Evolutionary conservation across 2,797 vertebrate genomes (phyloP).

Genomic region (Enteromius unitaeniatus): DNA sequence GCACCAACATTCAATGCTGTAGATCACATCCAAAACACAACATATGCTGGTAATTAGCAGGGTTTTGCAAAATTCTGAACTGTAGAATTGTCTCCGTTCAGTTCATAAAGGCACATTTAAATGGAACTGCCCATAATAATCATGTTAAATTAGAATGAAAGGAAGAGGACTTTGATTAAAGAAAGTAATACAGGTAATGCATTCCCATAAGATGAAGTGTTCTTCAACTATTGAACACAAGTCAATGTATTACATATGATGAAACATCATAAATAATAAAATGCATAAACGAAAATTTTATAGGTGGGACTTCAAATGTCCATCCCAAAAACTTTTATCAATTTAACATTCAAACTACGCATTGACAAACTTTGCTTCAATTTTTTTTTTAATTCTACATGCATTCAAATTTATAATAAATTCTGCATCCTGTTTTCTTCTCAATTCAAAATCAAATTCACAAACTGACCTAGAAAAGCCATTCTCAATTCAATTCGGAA

Average conservation of each 20-base stretch:
- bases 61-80: background rate
- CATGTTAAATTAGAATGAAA: background rate
- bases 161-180: background rate
- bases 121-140: background rate
- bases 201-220: background rate
- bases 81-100: background rate
- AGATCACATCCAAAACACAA: background rate
- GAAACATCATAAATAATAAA: background rate
- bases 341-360: background rate
- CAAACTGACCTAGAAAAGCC: background rate
- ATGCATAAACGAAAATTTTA: background rate
- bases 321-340: background rate
- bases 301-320: background rate
- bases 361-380: background rate
- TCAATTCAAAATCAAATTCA: background rate
- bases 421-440: background rate
- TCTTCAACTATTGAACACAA: background rate
- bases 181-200: background rate
- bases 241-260: background rate
- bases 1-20: background rate
- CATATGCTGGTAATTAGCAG: background rate
- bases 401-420: background rate
- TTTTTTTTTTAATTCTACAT: background rate
- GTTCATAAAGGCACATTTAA: background rate
- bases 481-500: background rate